These are phyloP conservation scores for Siniperca knerii DNA, from an alignment of 2,113 vertebrate species.

Conservation along the genomic window DNA sequence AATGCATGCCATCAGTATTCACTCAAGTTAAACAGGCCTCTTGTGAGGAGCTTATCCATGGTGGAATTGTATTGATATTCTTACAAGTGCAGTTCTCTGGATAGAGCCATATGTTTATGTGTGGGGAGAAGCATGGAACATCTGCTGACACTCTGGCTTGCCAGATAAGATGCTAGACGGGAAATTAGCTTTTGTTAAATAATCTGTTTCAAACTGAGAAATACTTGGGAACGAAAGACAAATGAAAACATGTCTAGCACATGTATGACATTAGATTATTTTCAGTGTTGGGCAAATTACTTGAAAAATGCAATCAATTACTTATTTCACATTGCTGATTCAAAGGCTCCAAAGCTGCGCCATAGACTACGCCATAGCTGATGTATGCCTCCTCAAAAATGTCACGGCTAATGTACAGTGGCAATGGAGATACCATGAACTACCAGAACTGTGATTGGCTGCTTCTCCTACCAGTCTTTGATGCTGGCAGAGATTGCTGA, in stretches of 20 bases:
- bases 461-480: background rate
- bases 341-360: too few species aligned
- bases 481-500: background rate
- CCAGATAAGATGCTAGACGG: conserved; percentile 38
- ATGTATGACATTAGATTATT: background rate
- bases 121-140: conserved; percentile 44
- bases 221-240: background rate
- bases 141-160: conserved; percentile 50
- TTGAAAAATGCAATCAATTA: background rate
- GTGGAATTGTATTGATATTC: conserved; percentile 71
- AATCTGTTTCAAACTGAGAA: conserved; percentile 20
- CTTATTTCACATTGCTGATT: background rate
- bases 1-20: conserved; percentile 60
- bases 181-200: conserved; percentile 35
- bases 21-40: conserved; percentile 57
- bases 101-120: conserved; percentile 69
- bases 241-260: background rate
- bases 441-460: too few species aligned
- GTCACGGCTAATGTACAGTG: background rate
- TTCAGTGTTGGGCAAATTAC: background rate
- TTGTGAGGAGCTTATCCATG: conserved; percentile 37
- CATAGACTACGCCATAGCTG: background rate
- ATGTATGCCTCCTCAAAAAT: background rate
- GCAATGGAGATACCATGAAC: too few species aligned
- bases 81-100: conserved; percentile 47